Conservation (phyloP, 2,113 vertebrate genomes). For the Acanthochromis polyacanthus region DNA sequence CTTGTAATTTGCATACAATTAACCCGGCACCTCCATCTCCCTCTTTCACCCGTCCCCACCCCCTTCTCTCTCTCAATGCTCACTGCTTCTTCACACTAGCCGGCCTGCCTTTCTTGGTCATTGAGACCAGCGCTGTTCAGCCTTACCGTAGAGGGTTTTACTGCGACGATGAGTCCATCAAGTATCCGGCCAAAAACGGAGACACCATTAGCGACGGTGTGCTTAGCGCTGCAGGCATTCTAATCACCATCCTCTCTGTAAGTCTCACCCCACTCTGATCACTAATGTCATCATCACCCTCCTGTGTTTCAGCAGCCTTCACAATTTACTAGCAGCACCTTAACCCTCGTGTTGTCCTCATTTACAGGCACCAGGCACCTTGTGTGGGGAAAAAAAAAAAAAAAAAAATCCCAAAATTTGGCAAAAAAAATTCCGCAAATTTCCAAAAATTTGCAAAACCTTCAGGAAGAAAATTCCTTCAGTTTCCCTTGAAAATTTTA, state of each 20-base stretch:
- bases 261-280: constrained; percentile 78
- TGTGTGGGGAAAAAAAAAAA: too few relatives aligned
- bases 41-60: constrained; percentile 40
- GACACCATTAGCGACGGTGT: constrained; percentile 96
- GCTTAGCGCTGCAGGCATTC: constrained; percentile 93
- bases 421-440: too few relatives aligned
- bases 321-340: constrained; percentile 82
- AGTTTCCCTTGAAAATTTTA: too few relatives aligned
- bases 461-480: too few relatives aligned
- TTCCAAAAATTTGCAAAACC: too few relatives aligned
- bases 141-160: constrained; percentile 95
- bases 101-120: constrained; percentile 95
- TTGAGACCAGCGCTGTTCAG: constrained; percentile 92
- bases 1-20: constrained; percentile 58
- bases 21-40: constrained; percentile 74
- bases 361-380: too few relatives aligned
- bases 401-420: too few relatives aligned
- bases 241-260: constrained; percentile 94
- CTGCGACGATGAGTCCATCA: constrained; percentile 95
- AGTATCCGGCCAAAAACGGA: constrained; percentile 91
- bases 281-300: constrained; percentile 67
- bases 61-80: constrained; percentile 22
- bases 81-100: constrained; percentile 83
- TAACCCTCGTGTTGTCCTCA: too few relatives aligned
- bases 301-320: constrained; percentile 84